Evolutionary conservation across 2,113 vertebrate genomes (phyloP).

Genomic region (Trochalopteron elliotii): DNA sequence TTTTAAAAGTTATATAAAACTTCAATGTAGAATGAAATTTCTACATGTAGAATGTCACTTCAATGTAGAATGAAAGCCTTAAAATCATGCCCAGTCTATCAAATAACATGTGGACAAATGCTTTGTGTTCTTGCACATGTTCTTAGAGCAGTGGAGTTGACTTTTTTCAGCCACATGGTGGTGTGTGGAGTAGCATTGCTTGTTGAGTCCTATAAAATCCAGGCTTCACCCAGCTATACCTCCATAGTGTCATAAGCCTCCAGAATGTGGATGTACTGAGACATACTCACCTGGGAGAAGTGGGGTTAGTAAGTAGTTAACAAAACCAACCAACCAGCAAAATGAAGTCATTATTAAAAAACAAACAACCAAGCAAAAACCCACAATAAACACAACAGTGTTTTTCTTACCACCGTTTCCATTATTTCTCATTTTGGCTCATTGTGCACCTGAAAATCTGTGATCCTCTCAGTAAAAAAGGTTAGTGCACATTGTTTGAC

Average conservation of each 20-base stretch:
- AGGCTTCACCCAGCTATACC: background rate
- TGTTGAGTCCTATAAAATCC: background rate
- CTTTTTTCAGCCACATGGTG: background rate
- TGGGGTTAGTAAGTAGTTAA: background rate
- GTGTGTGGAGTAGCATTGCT: background rate
- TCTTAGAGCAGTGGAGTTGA: background rate
- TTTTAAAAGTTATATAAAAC: background rate
- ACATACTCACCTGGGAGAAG: background rate
- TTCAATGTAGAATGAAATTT: background rate
- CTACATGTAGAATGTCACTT: too few relatives aligned
- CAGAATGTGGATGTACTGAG: background rate
- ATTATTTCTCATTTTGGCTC: background rate
- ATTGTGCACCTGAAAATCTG: background rate
- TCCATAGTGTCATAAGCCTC: background rate
- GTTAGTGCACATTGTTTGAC: conserved; percentile 36
- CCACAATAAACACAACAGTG: background rate
- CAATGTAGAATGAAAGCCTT: background rate
- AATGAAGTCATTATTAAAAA: background rate
- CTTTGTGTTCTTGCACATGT: background rate
- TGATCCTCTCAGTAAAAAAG: background rate
- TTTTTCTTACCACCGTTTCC: background rate
- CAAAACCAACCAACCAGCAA: background rate
- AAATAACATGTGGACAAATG: background rate
- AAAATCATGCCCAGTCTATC: background rate
- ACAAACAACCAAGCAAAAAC: background rate